Base-by-base conservation (phyloP, 2,888 invertebrate species). In the Phania funesta region DNA sequence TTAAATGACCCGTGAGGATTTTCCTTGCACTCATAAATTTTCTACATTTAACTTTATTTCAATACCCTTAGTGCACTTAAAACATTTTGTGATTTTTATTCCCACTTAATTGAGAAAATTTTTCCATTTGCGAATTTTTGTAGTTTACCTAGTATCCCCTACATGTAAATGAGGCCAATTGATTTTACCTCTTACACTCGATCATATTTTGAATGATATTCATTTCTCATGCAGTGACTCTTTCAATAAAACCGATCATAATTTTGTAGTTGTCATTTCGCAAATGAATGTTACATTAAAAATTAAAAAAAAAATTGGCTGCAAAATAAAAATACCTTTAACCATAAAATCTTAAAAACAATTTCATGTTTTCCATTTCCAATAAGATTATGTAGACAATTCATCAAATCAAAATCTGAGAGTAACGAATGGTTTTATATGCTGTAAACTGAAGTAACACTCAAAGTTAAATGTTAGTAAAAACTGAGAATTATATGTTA, bases 361-460 rank as follows among this genome's bases (percentile, higher is more conserved):
- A 84, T 85, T 85, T 82, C 82, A 78, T 83, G 83, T 84, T 84
- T 68, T 74, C 67, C 64, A 73, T 60, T 74, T 74, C 78, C 83
- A 80, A 80, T 81, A 68, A 70, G 74, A 84, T 83, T 71, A 75
- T 77, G 80, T 70, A 75, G 71, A 64, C 80, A 80, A 85, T 84
- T 83, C 84, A 84, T 84, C 84, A 84, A 77, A 71, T 67, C 65
- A 62, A 73, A 62, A 64, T 70, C 46, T 46, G 44, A 58, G 29
- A 50, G n/a, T n/a, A 22, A 24, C 13, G 46, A 71, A 71, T 50
- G 20, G 5, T 16, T 32, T 67, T 46, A 58, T 75, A 29, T 48
- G n/a, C 20, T 46, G 16, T 38, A 58, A 76, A 22, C 16, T 32
- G 41, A 68, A 26, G 8, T 0, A 44, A 32, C 67, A 58, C 58